Evolutionary conservation across 2,888 invertebrate genomes (phyloP).

Genomic region (Mythimna impura): DNA sequence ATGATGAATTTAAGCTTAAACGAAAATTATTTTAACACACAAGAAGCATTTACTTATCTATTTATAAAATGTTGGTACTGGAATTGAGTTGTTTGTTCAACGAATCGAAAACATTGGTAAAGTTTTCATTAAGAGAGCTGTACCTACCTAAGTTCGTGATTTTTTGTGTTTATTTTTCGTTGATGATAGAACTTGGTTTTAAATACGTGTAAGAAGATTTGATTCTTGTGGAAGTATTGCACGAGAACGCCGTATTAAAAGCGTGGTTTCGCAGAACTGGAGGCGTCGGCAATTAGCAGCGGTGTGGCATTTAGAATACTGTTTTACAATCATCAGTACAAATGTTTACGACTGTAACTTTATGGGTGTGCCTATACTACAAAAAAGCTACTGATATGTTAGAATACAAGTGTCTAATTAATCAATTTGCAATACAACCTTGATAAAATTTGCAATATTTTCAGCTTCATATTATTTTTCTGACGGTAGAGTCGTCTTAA

Average conservation of each 20-base stretch:
- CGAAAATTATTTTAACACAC: slow-evolving; percentile 26
- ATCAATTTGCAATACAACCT: not conserved
- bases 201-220: slow-evolving; percentile 52
- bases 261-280: slow-evolving; percentile 65
- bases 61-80: slow-evolving; percentile 53
- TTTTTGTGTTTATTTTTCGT: slow-evolving; percentile 19
- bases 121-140: slow-evolving; percentile 28
- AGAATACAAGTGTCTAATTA: not conserved
- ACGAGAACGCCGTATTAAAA: slow-evolving; percentile 75
- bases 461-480: not conserved
- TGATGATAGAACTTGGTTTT: slow-evolving; percentile 57
- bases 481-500: not conserved
- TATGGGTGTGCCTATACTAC: slow-evolving; percentile 9
- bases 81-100: slow-evolving; percentile 44
- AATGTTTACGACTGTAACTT: slow-evolving; percentile 34
- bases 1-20: not conserved
- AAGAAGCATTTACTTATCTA: slow-evolving; percentile 68
- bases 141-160: slow-evolving; percentile 45
- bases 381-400: not conserved
- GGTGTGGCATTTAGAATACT: slow-evolving; percentile 49
- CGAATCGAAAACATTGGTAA: slow-evolving; percentile 36
- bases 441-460: not conserved
- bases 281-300: slow-evolving; percentile 59
- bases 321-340: slow-evolving; percentile 51
- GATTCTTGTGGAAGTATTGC: slow-evolving; percentile 63